These are phyloP conservation scores for Aurelia sp. DNA, from an alignment of 30 jellyfish, hydroid and myxozoan species.

Conservation along the genomic window DNA sequence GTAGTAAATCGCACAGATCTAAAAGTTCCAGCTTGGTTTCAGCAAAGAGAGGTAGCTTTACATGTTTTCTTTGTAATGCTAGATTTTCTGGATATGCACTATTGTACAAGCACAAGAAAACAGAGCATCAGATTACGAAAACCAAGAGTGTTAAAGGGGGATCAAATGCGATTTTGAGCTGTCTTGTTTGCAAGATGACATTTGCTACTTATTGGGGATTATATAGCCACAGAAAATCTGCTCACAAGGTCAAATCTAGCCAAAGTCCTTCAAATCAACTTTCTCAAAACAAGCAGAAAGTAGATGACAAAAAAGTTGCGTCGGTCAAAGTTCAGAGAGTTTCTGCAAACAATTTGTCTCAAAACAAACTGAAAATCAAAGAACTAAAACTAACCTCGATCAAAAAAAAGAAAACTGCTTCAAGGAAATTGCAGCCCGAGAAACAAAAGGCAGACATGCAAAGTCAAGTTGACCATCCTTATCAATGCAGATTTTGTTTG, in stretches of 20 bases:
- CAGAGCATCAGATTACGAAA: background rate
- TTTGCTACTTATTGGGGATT: background rate
- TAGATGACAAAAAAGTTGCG: no score
- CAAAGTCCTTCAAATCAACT: no score
- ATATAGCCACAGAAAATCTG: background rate
- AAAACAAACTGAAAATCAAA: no score
- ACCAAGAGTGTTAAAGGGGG: background rate
- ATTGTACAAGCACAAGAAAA: background rate
- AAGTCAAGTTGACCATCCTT: background rate
- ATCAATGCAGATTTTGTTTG: slow-evolving; percentile 20
- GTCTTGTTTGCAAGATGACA: background rate
- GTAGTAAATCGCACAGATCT: no score
- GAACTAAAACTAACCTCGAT: no score
- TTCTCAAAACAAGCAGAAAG: no score
- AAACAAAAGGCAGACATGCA: no score
- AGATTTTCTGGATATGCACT: slow-evolving; percentile 22
- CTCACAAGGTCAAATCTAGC: background rate
- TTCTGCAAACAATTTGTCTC: no score
- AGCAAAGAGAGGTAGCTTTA: background rate
- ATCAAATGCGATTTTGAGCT: background rate
- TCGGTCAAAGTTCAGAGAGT: no score
- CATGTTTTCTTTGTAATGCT: slow-evolving; percentile 23
- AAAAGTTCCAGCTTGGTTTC: no score
- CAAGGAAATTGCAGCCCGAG: no score
- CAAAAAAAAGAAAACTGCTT: no score